Conservation (phyloP, 2,797 vertebrate genomes). For the Apodemus agrarius region DNA sequence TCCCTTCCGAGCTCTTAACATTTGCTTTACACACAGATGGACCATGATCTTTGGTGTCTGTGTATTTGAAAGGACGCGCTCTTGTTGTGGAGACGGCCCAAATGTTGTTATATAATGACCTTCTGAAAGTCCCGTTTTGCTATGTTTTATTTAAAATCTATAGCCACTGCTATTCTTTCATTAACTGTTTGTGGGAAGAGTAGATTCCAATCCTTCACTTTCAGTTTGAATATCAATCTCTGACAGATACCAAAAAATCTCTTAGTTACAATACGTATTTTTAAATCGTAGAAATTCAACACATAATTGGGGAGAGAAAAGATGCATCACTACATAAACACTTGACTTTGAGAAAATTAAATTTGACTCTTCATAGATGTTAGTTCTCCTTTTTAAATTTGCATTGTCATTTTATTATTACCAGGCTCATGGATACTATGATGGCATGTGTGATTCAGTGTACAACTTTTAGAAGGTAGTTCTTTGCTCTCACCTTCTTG, state of each 20-base stretch:
- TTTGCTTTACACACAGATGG: neutral
- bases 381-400: neutral
- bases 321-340: neutral
- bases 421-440: neutral
- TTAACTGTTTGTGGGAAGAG: neutral
- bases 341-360: neutral
- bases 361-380: neutral
- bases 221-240: neutral
- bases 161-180: neutral
- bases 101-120: neutral
- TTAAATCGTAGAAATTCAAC: neutral
- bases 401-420: neutral
- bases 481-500: neutral
- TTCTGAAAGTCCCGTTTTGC: neutral
- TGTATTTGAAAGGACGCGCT: neutral
- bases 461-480: neutral
- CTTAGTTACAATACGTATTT: neutral
- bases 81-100: neutral
- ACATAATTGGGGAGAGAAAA: neutral
- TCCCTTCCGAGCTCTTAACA: neutral
- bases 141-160: neutral
- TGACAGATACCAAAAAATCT: neutral
- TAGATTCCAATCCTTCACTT: neutral
- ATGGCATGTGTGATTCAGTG: neutral
- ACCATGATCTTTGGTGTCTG: neutral